phyloP scores from a whole-genome alignment of 2,113 vertebrate species.

The Poeciliopsis prolifica region DNA sequence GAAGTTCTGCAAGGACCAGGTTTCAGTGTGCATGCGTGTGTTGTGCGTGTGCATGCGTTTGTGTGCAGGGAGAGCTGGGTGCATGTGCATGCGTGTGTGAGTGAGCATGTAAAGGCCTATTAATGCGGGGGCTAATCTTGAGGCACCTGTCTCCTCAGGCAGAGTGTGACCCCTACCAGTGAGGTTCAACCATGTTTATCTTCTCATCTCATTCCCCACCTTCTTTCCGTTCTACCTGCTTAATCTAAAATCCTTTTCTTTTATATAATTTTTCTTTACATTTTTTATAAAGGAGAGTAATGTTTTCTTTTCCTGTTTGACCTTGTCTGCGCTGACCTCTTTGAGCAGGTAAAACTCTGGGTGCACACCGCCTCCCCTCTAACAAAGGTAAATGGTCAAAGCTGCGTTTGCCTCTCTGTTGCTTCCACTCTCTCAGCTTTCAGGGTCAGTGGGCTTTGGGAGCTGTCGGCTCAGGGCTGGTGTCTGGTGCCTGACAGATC shows the following conservation, averaged over 20 bases:
- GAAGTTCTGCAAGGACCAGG: slow-evolving; percentile 52
- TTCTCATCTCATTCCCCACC: slow-evolving; percentile 50
- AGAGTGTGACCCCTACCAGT: slow-evolving; percentile 75
- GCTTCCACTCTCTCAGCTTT: slow-evolving; percentile 27
- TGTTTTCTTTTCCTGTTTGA: background rate
- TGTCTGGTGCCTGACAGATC: slow-evolving; percentile 67
- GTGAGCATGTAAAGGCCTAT: slow-evolving; percentile 70
- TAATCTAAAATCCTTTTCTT: slow-evolving; percentile 21
- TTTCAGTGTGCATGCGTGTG: slow-evolving; percentile 17
- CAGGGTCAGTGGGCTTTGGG: slow-evolving; percentile 76
- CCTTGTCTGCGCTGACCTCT: slow-evolving; percentile 18
- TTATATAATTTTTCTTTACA: slow-evolving; percentile 25
- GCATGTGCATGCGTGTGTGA: slow-evolving; percentile 20
- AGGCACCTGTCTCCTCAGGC: slow-evolving; percentile 77
- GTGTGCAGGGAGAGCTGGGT: background rate
- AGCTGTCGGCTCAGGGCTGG: slow-evolving; percentile 75
- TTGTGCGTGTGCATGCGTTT: slow-evolving; percentile 6
- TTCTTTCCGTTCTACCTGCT: slow-evolving; percentile 11
- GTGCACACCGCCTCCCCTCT: slow-evolving; percentile 14
- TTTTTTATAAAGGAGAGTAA: slow-evolving; percentile 22
- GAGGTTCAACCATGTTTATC: slow-evolving; percentile 75
- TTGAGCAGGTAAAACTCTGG: slow-evolving; percentile 53
- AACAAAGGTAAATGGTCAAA: slow-evolving; percentile 49
- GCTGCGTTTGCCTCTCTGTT: slow-evolving; percentile 14
- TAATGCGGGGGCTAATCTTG: slow-evolving; percentile 78